Percentiles rank a stretch among this genome's conserved stretches.
These are phyloP conservation scores for Drosophila saltans DNA, from an alignment of 1,140 invertebrate genomes.

Conservation along the genomic window DNA sequence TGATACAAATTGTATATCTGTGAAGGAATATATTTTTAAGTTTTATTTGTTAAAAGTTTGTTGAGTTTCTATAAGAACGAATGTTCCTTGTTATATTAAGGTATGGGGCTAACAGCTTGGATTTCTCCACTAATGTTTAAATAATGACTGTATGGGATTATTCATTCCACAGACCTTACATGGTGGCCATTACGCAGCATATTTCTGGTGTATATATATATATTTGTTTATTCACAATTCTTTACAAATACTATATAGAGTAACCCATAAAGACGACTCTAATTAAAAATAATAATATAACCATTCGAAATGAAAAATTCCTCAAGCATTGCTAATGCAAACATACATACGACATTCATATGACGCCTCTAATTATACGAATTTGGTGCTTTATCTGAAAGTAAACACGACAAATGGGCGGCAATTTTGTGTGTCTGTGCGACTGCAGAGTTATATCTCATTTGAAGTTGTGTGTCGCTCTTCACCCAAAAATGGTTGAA, in stretches of 20 bases:
- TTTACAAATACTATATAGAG: background rate
- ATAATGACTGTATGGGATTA: background rate
- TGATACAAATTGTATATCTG: too few relatives aligned
- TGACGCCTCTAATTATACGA: constrained; percentile 76
- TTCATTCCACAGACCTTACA: background rate
- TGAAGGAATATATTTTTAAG: too few relatives aligned
- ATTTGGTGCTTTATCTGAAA: constrained; percentile 71
- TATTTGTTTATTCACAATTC: background rate
- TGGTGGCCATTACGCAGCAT: constrained; percentile 1
- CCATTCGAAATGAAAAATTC: constrained; percentile 5
- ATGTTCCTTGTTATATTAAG: too few relatives aligned
- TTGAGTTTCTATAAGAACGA: too few relatives aligned
- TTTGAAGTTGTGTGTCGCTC: constrained; percentile 40
- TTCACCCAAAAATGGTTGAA: constrained; percentile 24
- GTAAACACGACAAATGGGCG: constrained; percentile 75
- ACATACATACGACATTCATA: constrained; percentile 19
- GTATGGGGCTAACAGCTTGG: too few relatives aligned
- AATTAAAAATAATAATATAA: constrained; percentile 12
- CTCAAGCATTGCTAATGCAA: constrained; percentile 59
- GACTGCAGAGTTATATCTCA: constrained; percentile 24
- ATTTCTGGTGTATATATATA: background rate
- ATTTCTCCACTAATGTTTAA: constrained; percentile 16
- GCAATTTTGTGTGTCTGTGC: constrained; percentile 40
- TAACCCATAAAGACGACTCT: background rate
- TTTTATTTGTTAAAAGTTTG: too few relatives aligned